Base-by-base conservation (phyloP, 1,140 invertebrate genomes). In the Zaprionus ghesquierei region DNA sequence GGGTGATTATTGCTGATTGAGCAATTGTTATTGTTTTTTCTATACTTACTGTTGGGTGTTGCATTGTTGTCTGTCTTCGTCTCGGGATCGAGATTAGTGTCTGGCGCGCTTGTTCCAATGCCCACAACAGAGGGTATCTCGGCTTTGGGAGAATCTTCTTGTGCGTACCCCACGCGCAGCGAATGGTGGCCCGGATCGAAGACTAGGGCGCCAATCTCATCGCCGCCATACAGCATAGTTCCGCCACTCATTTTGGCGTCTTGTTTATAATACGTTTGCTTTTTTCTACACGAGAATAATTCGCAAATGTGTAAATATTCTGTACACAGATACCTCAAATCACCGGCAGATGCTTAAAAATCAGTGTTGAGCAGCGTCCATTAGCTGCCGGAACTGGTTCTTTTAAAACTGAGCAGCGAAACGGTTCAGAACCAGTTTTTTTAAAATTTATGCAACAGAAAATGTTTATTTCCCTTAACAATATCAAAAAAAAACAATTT, bases 161-260 rank as follows among this genome's bases (percentile, higher is more conserved):
- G 91, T 25, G 92, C 92, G 62, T 92, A 92, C 12, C 91, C 91
- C 50, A 92, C 89, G 54, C 92, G 93, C 31, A 98, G 92, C 1
- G 97, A 97, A 92, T 97, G 96, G 84, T 98, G 97, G 0, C 98
- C 98, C 49, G 98, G 95, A 93, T 99, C 98, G 92, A 99, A 98
- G 10, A 99, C 98, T 61, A 99, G 92, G 0, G 98, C 98, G 13
- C 98, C 98, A 76, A 99, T 99, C 92, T 99, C 99, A 94, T 99
- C 99, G 25, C 96, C 96, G 23, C 96, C 96, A 81, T 97, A 97
- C 35, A 97, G 90, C 96, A 97, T 97, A 58, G 95, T 95, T 60
- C 90, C 89, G 49, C 87, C 81, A 77, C 81, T 92, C 91, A 92
- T 92, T 5, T 76, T 81, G 81, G 80, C 50, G 80, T 46, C 25